Evolutionary conservation across 2,888 invertebrate genomes (phyloP).

Genomic region (Platycheirus albimanus): DNA sequence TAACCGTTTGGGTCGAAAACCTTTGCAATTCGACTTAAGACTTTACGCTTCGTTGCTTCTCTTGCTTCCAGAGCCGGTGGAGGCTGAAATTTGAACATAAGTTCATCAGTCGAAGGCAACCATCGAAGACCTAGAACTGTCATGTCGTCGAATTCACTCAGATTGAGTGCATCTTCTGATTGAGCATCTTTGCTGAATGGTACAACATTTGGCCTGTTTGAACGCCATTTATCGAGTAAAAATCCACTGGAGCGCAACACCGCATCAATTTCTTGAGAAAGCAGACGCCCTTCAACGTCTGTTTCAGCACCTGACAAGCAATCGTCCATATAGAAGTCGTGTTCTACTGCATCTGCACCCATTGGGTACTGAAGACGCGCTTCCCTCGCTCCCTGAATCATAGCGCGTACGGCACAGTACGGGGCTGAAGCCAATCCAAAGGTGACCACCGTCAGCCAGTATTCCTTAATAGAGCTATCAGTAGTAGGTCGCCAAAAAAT

Average conservation of each 20-base stretch:
- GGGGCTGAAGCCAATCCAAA: constrained; percentile 48
- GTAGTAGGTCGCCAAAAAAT: constrained; percentile 35
- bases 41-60: not conserved
- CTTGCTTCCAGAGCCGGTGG: not conserved
- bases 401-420: constrained; percentile 35
- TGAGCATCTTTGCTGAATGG: not conserved
- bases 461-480: not conserved
- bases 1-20: not conserved
- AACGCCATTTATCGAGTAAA: not conserved
- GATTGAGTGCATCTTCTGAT: not conserved
- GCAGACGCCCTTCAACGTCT: constrained; percentile 6
- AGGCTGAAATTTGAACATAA: not conserved
- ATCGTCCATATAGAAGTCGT: constrained; percentile 43
- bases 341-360: constrained; percentile 10
- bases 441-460: constrained; percentile 35
- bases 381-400: constrained; percentile 23
- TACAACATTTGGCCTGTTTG: not conserved
- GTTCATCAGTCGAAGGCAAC: not conserved
- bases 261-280: constrained; percentile 11
- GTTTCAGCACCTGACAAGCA: constrained; percentile 25
- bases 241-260: constrained; percentile 4
- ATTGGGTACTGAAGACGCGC: constrained; percentile 2
- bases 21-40: not conserved
- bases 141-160: not conserved
- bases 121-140: not conserved